phyloP scores from a whole-genome alignment of 2,888 invertebrate genomes.

The Octonoba sinensis region DNA sequence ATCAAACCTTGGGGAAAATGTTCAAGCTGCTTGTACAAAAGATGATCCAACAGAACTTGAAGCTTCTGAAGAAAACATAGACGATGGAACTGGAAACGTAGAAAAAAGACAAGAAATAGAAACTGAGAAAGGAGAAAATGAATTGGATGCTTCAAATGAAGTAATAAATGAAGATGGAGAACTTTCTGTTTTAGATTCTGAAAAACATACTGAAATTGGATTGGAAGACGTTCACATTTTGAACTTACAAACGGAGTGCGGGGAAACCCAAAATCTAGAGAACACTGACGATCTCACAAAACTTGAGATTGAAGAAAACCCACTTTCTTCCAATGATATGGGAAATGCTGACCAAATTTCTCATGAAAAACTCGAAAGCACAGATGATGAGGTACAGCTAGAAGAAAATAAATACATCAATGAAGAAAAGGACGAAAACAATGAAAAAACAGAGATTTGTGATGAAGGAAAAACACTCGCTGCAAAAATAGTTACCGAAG shows the following conservation, averaged over 20 bases:
- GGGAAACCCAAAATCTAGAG: no score
- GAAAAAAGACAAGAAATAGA: neutral
- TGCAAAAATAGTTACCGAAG: neutral
- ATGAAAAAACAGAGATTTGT: neutral
- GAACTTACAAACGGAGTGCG: no score
- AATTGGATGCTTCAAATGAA: neutral
- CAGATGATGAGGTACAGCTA: neutral
- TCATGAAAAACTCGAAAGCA: no score
- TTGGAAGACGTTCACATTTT: no score
- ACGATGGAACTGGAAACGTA: neutral
- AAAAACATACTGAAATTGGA: neutral
- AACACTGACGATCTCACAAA: no score
- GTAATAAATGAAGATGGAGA: neutral
- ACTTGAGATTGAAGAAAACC: no score
- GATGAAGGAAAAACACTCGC: neutral
- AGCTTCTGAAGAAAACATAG: neutral
- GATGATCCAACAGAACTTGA: no score
- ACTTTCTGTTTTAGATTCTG: neutral
- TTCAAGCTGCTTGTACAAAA: neutral
- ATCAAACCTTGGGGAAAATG: neutral
- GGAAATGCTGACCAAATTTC: no score
- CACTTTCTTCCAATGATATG: no score
- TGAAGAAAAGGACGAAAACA: neutral
- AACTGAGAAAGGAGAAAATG: neutral
- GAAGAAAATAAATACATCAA: neutral